Evolutionary conservation across 2,113 vertebrate species (phyloP).

Genomic region (Leucopsar rothschildi): DNA sequence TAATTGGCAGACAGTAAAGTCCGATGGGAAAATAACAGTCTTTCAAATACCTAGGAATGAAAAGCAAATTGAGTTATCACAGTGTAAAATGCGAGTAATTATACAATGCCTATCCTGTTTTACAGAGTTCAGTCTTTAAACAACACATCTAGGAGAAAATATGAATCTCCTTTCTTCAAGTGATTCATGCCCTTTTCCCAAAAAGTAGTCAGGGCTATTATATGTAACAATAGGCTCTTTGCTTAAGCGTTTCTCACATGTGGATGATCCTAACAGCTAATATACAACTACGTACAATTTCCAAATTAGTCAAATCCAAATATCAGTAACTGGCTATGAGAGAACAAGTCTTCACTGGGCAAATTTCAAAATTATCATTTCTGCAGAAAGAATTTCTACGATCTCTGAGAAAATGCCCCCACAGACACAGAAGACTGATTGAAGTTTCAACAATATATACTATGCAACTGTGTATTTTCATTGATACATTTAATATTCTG

Average conservation of each 20-base stretch:
- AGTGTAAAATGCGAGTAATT: constrained; percentile 78
- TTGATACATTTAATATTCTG: neutral
- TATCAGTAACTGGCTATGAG: neutral
- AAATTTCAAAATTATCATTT: neutral
- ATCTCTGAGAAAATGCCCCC: neutral
- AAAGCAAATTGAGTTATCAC: constrained; percentile 80
- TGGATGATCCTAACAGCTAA: neutral
- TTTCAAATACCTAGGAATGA: constrained; percentile 79
- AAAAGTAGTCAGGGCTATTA: neutral
- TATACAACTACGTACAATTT: neutral
- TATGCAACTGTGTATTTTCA: neutral
- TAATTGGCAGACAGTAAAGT: constrained; percentile 73
- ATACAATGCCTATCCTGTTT: constrained; percentile 74
- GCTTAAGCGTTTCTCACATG: neutral
- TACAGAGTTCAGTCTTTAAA: constrained; percentile 65
- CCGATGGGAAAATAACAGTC: constrained; percentile 75
- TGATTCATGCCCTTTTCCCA: neutral
- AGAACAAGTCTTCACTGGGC: neutral
- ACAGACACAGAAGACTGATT: neutral
- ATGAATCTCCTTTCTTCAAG: constrained; percentile 36
- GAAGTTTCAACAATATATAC: neutral
- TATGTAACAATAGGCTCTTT: neutral
- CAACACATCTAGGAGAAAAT: constrained; percentile 45
- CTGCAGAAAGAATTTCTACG: neutral
- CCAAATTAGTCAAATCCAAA: neutral